phyloP scores from a whole-genome alignment of 2,888 invertebrate genomes.

The Sisyra nigra region DNA sequence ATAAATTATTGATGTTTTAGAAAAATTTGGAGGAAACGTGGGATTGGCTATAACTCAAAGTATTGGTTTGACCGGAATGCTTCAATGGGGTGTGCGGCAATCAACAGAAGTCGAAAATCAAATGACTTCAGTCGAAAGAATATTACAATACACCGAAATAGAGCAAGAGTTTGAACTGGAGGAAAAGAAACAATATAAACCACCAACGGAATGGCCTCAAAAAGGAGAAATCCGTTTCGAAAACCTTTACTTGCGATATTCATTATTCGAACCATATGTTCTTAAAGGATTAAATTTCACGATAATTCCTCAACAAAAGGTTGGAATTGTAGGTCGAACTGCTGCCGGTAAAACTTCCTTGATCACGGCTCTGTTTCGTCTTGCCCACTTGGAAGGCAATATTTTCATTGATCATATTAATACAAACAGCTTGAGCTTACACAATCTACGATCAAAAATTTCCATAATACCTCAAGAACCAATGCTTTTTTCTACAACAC shows the following conservation, averaged over 20 bases:
- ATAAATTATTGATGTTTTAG: too few species aligned
- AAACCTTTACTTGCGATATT: slow-evolving; percentile 55
- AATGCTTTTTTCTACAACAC: too few species aligned
- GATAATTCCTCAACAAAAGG: too few species aligned
- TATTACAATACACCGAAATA: slow-evolving; percentile 33
- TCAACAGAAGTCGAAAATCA: slow-evolving; percentile 39
- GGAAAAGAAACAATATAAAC: slow-evolving; percentile 45
- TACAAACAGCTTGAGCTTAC: too few species aligned
- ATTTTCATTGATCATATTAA: too few species aligned
- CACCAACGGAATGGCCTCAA: slow-evolving; percentile 55
- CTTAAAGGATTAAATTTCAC: too few species aligned
- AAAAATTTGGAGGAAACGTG: slow-evolving; percentile 22
- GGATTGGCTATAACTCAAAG: slow-evolving; percentile 25
- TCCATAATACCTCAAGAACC: too few species aligned
- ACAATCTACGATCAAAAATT: too few species aligned
- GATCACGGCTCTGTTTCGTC: too few species aligned
- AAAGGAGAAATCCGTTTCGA: slow-evolving; percentile 51
- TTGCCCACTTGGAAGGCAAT: too few species aligned
- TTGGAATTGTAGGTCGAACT: too few species aligned
- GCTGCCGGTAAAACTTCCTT: too few species aligned
- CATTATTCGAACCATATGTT: slow-evolving; percentile 15
- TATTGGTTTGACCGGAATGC: slow-evolving; percentile 32
- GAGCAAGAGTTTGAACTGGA: slow-evolving; percentile 52
- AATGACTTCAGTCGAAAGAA: slow-evolving; percentile 82
- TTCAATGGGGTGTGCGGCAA: slow-evolving; percentile 68